Evolutionary conservation across 1,140 invertebrate genomes (phyloP).

Genomic region (Nixonia krombeini): DNA sequence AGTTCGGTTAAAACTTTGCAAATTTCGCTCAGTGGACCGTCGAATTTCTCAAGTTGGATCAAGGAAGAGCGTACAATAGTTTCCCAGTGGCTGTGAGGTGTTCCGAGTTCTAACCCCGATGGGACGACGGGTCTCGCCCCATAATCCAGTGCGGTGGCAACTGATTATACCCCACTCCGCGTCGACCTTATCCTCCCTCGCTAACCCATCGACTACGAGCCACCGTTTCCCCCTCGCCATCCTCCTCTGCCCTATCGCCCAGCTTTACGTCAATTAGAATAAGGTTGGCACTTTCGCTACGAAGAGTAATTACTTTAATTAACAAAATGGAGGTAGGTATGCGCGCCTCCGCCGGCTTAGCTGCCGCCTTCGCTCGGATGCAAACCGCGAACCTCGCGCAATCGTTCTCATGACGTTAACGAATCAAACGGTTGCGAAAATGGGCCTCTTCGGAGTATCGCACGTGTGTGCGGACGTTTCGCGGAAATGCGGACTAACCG

Average conservation of each 20-base stretch:
- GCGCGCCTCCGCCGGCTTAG: conserved; percentile 51
- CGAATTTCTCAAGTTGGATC: conserved; percentile 51
- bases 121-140: conserved; percentile 60
- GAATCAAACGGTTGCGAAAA: conserved; percentile 27
- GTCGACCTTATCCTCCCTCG: conserved; percentile 60
- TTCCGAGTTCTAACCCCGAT: conserved; percentile 62
- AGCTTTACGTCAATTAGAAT: conserved; percentile 74
- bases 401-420: conserved; percentile 48
- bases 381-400: conserved; percentile 50
- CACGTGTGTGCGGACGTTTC: too few species aligned
- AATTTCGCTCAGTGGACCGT: conserved; percentile 40
- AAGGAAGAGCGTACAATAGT: conserved; percentile 35
- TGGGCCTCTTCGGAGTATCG: neutral
- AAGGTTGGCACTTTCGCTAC: conserved; percentile 73
- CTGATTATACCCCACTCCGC: conserved; percentile 67
- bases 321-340: conserved; percentile 71
- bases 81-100: conserved; percentile 55
- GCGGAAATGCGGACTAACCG: neutral
- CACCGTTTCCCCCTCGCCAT: conserved; percentile 22
- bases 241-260: conserved; percentile 53
- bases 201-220: conserved; percentile 34
- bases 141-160: conserved; percentile 72
- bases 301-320: conserved; percentile 75
- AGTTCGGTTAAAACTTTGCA: conserved; percentile 26
- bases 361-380: conserved; percentile 39